Base-by-base conservation (phyloP, 1,140 invertebrate species). In the Pygmarrhopalites habei region DNA sequence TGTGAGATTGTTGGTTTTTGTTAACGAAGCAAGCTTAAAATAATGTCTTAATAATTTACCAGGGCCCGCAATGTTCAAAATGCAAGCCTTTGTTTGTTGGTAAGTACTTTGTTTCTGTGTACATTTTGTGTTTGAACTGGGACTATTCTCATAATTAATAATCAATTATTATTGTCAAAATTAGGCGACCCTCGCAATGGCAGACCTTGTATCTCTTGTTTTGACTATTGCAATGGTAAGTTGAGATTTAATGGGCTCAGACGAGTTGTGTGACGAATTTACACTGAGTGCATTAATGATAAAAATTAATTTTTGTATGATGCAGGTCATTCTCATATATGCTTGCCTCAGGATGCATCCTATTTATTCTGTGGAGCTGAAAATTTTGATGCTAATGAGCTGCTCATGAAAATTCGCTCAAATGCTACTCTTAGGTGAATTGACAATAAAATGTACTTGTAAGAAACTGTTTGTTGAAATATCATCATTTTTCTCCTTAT, bases 31-130 rank as follows among this genome's bases (percentile, higher is more conserved):
- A 41, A 12, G 39, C 10, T 10, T 41, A n/a, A n/a, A 41, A 41
- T 41, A 41, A 41, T 12, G 10, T 53, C 30, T 53, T 3, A n/a
- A 28, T 29, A 58, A 43, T n/a, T n/a, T n/a, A n/a, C n/a, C n/a
- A n/a, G n/a, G 83, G 83, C 12, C 43, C 63, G 14, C 87, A 91
- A 72, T 96, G 93, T 75, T 85, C 92, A 69, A 86, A 88, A 75
- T 97, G 94, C 74, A 82, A 87, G 72, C 86, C 87, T 1, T 78
- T 92, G 44, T 96, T 86, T 77, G 92, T 96, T 41, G 93, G n/a
- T n/a, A n/a, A n/a, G n/a, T n/a, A n/a, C n/a, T n/a, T n/a, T n/a
- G n/a, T n/a, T n/a, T n/a, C n/a, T n/a, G n/a, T n/a, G n/a, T n/a
- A n/a, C n/a, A n/a, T n/a, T n/a, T n/a, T n/a, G n/a, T n/a, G n/a